These are phyloP conservation scores for Micronycteris hirsuta DNA, from an alignment of 2,113 vertebrate species.

Conservation along the genomic window DNA sequence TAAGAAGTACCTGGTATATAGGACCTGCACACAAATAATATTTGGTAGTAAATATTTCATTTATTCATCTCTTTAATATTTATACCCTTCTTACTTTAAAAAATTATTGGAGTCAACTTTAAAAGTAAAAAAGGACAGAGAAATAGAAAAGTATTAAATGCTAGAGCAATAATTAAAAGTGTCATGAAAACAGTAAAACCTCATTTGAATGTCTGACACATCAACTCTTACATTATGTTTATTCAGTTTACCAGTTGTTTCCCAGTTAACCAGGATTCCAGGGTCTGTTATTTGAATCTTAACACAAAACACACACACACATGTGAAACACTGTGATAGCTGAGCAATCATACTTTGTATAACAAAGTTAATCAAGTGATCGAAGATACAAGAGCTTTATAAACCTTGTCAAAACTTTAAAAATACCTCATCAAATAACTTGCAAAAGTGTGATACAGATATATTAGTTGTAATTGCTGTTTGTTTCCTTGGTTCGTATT, in stretches of 20 bases:
- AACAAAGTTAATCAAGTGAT: slow-evolving; percentile 22
- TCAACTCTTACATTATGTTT: background rate
- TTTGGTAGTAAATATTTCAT: background rate
- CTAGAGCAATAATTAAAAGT: background rate
- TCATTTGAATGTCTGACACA: background rate
- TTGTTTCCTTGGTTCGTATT: background rate
- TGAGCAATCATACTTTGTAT: background rate
- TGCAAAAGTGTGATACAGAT: background rate
- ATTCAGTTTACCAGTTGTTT: background rate
- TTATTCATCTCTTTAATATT: background rate
- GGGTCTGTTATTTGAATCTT: background rate
- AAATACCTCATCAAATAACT: background rate
- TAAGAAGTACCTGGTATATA: background rate
- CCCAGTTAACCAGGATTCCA: background rate
- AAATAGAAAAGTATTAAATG: background rate
- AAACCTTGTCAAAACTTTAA: background rate
- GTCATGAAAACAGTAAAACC: background rate
- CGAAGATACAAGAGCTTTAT: background rate
- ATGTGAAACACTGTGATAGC: background rate
- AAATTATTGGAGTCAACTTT: background rate
- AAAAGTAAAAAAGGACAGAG: background rate
- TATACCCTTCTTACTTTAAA: background rate
- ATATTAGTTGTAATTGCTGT: background rate
- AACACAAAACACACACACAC: background rate
- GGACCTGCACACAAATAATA: background rate